Percentiles rank a stretch among this genome's conserved stretches.
Conservation (phyloP, 2,113 vertebrate species). For the Cynocephalus volans region DNA sequence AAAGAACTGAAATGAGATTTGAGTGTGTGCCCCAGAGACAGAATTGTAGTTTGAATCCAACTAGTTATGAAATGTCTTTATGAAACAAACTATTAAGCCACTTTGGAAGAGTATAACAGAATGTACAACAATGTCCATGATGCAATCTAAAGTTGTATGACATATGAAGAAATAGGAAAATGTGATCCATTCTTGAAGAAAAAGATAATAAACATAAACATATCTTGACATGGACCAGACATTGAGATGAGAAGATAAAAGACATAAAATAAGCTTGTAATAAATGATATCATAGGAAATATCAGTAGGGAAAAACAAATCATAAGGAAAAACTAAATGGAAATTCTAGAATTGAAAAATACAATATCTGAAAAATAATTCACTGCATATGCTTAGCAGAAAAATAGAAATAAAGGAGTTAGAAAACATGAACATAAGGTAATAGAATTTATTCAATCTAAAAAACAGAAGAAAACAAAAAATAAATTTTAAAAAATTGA, state of each 20-base stretch:
- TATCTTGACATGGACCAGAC: not conserved
- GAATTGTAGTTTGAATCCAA: not conserved
- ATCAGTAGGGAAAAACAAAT: not conserved
- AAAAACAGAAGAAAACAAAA: not conserved
- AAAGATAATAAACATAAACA: not conserved
- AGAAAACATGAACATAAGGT: not conserved
- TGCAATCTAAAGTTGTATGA: not conserved
- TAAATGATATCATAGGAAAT: not conserved
- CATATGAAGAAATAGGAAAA: not conserved
- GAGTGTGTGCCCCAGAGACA: not conserved
- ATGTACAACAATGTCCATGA: not conserved
- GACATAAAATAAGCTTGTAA: not conserved
- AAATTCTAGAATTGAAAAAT: not conserved
- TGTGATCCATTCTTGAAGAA: not conserved
- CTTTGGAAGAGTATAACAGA: not conserved
- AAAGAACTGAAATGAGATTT: not conserved
- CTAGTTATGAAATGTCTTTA: not conserved
- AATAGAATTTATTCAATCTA: not conserved
- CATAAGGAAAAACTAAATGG: not conserved
- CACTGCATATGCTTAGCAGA: not conserved
- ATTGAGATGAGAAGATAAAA: not conserved
- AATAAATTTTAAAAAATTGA: not conserved
- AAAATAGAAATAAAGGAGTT: not conserved
- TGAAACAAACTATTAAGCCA: not conserved
- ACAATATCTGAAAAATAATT: not conserved